A percentile compares a stretch with the other conserved stretches of the same genome.
These are phyloP conservation scores for Siphamia tubifer DNA, from an alignment of 2,113 vertebrate genomes.

Conservation along the genomic window DNA sequence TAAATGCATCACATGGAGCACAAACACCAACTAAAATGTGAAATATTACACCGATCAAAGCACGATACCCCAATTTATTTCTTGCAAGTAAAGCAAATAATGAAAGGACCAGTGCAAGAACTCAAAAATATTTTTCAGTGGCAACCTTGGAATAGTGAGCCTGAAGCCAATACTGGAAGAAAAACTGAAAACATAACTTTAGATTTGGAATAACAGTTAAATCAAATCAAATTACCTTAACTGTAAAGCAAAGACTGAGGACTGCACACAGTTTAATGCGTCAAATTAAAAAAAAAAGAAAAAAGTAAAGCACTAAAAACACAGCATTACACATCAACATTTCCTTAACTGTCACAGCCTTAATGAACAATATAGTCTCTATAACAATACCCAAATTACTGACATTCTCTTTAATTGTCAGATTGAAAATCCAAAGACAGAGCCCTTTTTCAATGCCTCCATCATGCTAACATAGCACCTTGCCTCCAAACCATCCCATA, in stretches of 20 bases:
- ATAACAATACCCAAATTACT: constrained; percentile 58
- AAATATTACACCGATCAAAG: constrained; percentile 72
- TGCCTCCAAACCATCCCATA: constrained; percentile 79
- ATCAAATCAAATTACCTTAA: constrained; percentile 40
- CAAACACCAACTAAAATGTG: constrained; percentile 72
- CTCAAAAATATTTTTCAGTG: constrained; percentile 37
- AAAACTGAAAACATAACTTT: constrained; percentile 37
- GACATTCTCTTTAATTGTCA: constrained; percentile 70
- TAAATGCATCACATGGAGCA: constrained; percentile 69
- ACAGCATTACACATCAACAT: constrained; percentile 41
- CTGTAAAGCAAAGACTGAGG: constrained; percentile 26
- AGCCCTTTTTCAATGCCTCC: constrained; percentile 52
- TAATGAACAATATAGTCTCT: constrained; percentile 53
- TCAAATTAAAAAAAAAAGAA: constrained; percentile 33
- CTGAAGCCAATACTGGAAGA: constrained; percentile 32
- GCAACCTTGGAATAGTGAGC: not conserved
- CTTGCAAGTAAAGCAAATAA: constrained; percentile 56
- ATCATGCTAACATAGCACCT: constrained; percentile 62
- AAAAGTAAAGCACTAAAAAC: constrained; percentile 33
- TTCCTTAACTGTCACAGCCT: constrained; percentile 56
- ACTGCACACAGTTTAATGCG: constrained; percentile 22
- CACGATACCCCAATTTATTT: constrained; percentile 52
- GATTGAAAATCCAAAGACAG: constrained; percentile 77
- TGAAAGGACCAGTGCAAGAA: constrained; percentile 29
- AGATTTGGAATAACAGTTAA: constrained; percentile 22